These are phyloP conservation scores for Montipora capricornis DNA, from an alignment of 64 coral and sea anemone genomes.

Conservation along the genomic window DNA sequence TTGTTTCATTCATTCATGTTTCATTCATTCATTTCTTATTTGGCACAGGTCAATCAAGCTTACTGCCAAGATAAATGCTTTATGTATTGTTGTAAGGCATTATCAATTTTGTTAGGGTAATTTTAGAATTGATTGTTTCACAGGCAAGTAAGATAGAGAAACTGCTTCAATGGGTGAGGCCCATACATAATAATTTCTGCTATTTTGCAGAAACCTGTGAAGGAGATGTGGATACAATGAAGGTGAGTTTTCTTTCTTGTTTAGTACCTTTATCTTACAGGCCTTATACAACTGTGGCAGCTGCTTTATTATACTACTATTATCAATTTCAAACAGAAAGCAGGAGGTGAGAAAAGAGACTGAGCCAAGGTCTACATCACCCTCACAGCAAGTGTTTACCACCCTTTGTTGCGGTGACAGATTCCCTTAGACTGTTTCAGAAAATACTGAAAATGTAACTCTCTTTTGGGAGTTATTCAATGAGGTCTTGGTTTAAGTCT, in stretches of 20 bases:
- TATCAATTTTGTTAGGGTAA: too few species aligned
- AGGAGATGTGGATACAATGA: conserved; percentile 38
- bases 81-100: background rate
- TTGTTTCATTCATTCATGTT: background rate
- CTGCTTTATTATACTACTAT: too few species aligned
- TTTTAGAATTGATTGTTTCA: too few species aligned
- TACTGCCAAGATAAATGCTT: conserved; percentile 33
- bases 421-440: conserved; percentile 59
- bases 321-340: too few species aligned
- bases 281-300: conserved; percentile 12
- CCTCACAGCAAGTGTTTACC: conserved; percentile 84
- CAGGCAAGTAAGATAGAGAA: too few species aligned
- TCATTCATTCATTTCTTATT: background rate
- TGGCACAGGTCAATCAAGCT: conserved; percentile 50
- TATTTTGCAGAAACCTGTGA: too few species aligned
- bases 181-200: too few species aligned
- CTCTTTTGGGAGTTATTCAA: conserved; percentile 73
- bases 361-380: conserved; percentile 45
- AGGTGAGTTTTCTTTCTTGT: conserved; percentile 27
- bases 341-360: too few species aligned
- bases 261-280: conserved; percentile 48
- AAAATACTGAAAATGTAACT: conserved; percentile 54
- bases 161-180: too few species aligned
- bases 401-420: conserved; percentile 40
- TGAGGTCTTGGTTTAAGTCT: conserved; percentile 49